phyloP scores from a whole-genome alignment of 2,888 invertebrate genomes.

The Lepidochrysops patricia region DNA sequence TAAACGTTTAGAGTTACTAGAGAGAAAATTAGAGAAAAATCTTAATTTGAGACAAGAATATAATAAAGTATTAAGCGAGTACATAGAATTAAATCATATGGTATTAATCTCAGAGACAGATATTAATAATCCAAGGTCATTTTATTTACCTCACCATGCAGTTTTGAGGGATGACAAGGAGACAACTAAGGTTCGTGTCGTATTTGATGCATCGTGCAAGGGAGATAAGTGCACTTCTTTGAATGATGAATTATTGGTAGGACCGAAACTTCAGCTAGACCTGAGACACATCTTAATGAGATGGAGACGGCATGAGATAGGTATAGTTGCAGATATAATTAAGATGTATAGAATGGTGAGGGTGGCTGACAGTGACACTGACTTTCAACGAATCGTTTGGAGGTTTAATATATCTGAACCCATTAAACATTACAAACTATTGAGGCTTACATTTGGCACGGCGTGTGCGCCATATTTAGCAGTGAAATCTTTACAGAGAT shows the following conservation, averaged over 20 bases:
- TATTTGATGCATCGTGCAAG: slow-evolving; percentile 22
- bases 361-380: not conserved
- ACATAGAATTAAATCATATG: slow-evolving; percentile 24
- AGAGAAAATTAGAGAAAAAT: slow-evolving; percentile 10
- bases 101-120: slow-evolving; percentile 10
- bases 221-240: slow-evolving; percentile 15
- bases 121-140: slow-evolving; percentile 15
- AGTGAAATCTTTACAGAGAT: not conserved
- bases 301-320: not conserved
- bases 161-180: slow-evolving; percentile 24
- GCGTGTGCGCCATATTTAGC: not conserved
- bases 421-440: not conserved
- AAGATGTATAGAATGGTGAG: not conserved
- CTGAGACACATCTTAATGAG: slow-evolving; percentile 12
- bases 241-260: slow-evolving; percentile 21
- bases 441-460: not conserved
- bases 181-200: slow-evolving; percentile 19
- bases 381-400: not conserved
- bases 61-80: slow-evolving; percentile 24
- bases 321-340: slow-evolving; percentile 19
- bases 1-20: not conserved
- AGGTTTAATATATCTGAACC: not conserved
- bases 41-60: slow-evolving; percentile 22
- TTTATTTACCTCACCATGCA: slow-evolving; percentile 32
- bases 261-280: slow-evolving; percentile 21